Evolutionary conservation across 1,140 invertebrate genomes (phyloP).

Genomic region (Subanguina moxae): DNA sequence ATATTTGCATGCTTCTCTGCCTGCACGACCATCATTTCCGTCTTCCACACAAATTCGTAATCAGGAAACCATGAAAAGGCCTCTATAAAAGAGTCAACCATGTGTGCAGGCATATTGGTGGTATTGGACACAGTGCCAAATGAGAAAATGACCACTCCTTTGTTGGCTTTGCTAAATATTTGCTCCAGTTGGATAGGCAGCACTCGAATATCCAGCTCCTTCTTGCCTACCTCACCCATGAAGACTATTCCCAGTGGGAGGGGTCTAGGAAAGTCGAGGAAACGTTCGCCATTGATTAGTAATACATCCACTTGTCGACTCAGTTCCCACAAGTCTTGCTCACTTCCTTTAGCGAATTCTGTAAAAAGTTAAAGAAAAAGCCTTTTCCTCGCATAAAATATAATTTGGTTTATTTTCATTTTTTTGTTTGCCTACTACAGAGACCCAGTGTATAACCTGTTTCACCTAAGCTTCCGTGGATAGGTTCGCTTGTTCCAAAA

Average conservation of each 20-base stretch:
- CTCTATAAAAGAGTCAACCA: conserved; percentile 53
- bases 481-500: too few relatives aligned
- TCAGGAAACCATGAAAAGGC: conserved; percentile 51
- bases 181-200: conserved; percentile 29
- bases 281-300: conserved; percentile 56
- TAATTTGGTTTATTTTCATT: too few relatives aligned
- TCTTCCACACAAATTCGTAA: conserved; percentile 55
- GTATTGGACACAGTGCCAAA: conserved; percentile 59
- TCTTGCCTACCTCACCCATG: conserved; percentile 53
- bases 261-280: conserved; percentile 57
- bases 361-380: not conserved
- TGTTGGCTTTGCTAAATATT: conserved; percentile 33
- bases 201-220: not conserved
- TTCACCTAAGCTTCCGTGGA: too few relatives aligned
- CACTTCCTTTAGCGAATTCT: conserved; percentile 19
- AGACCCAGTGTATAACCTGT: too few relatives aligned
- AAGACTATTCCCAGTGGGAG: conserved; percentile 50
- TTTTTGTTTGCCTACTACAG: too few relatives aligned
- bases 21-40: conserved; percentile 44
- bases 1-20: conserved; percentile 43
- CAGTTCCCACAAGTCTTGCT: conserved; percentile 50
- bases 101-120: conserved; percentile 55
- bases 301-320: conserved; percentile 44
- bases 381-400: too few relatives aligned
- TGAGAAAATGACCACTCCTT: conserved; percentile 57